Base-by-base conservation (phyloP, 1,140 invertebrate species). In the Euwallacea fornicatus region DNA sequence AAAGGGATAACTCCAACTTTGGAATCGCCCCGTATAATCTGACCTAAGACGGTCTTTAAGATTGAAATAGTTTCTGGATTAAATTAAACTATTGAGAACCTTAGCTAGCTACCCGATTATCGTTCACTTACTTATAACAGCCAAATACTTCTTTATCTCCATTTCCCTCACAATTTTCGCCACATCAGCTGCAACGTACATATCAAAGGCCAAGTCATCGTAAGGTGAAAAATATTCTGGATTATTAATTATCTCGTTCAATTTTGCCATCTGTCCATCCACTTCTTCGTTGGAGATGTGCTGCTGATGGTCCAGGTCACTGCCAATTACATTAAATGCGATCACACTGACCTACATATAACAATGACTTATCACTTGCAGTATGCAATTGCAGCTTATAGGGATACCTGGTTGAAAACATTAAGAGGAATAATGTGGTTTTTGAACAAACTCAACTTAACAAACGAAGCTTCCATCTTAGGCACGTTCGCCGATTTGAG, bases 101-200 rank as follows among this genome's bases (percentile, higher is more conserved):
- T 33, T 4, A 33, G 21, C 21, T 33, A 2, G 21, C 21, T 4
- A 33, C 21, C 21, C 4, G 21, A 33, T n/a, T n/a, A n/a, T n/a
- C n/a, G 21, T 33, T 62, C 15, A 76, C 77, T 79, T 79, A 90
- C 89, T 89, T 81, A 86, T 85, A 0, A 96, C 93, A 71, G 95
- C 94, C 76, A 90, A 85, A 65, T 91, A 86, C 80, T 97, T 97
- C 78, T 93, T 94, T 9, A 87, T 84, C 80, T 97, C 95, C 83
- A 98, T 87, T 77, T 88, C 89, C 11, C 93, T 84, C n/a, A 98
- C 93, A 54, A 95, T 88, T 75, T 90, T 89, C 0, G 93, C 93
- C 6, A 97, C 91, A 75, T 96, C 94, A n/a, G 90, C 89, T 81
- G 97, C 95, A 7, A 97, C 94, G 78, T 98, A 98, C 95, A 98